Base-by-base conservation (phyloP, 2,113 vertebrate species). In the Pollimyrus isidori region DNA sequence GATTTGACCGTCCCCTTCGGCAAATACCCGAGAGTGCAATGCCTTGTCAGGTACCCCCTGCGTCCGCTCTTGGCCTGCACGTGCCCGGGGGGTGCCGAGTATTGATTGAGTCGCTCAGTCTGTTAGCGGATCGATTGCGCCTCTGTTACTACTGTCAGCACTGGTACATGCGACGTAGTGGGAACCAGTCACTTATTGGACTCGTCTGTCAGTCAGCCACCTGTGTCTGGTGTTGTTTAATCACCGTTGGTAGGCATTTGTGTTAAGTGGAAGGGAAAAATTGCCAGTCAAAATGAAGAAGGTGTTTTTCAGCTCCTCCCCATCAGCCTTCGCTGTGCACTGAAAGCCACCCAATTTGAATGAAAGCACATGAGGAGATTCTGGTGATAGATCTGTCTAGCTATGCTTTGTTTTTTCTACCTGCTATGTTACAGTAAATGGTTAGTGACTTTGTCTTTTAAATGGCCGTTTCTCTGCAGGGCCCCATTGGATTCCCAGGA, bases 401-500 rank as follows among this genome's bases (percentile, higher is more conserved):
- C 11, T 26, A 7, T n/a, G 9, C 30, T 52, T 30, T 87, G 52
- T 7, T 21, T 53, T 13, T 35, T 56, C n/a, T 35, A 87, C 11
- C 30, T 87, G 5, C 50, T 26, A 21, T 53, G 26, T 30, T 87
- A 21, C 19, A 53, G 49, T 5, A 48, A 84, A 48, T 53, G 30
- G 30, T 53, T 30, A 17, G 48, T 9, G 56, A 3, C 42, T 52
- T 4, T 23, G 48, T 89, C 35, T 90, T 65, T 91, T 9, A 52
- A 13, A 53, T 85, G 49, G 45, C n/a, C 2, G 23, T 6, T 82
- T 90, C 0, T 23, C 80, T 65, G 2, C 62, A 99, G 98, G 98
- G 98, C 73, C 96, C 97, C 3, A 91, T 96, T 42, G 96, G 95
- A 91, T 96, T 95, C 76, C 97, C 97, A 0, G 97, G 97, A 91